Percentiles rank a stretch among this genome's conserved stretches.
Conservation (phyloP, 2,888 invertebrate genomes). For the Saturnia japonica region DNA sequence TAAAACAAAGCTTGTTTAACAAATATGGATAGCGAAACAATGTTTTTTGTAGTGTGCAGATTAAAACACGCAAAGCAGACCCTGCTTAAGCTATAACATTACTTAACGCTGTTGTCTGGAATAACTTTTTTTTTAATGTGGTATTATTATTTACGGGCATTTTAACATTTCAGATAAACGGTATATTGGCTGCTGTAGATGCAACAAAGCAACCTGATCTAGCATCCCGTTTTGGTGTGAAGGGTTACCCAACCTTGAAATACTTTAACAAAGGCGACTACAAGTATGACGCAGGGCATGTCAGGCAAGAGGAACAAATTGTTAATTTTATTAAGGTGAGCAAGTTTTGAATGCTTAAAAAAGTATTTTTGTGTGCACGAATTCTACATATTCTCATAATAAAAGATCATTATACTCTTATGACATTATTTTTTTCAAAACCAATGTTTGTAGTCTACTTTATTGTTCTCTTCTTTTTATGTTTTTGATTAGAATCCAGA, state of each 20-base stretch:
- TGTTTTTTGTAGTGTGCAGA: no score
- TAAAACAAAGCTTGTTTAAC: no score
- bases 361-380: not conserved
- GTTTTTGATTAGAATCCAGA: constrained; percentile 82
- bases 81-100: no score
- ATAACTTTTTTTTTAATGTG: no score
- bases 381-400: not conserved
- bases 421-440: no score
- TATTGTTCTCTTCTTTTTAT: not conserved
- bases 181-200: constrained; percentile 91
- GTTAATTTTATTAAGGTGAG: constrained; percentile 89
- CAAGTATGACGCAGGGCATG: constrained; percentile 90
- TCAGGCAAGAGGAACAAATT: constrained; percentile 89
- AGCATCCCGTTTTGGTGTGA: constrained; percentile 86
- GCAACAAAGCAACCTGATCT: constrained; percentile 88
- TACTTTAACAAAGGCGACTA: constrained; percentile 89
- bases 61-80: no score
- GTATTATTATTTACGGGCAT: no score
- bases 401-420: no score
- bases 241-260: constrained; percentile 91
- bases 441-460: no score
- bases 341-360: not conserved
- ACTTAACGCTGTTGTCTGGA: no score
- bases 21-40: no score
- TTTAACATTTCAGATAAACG: constrained; percentile 80